Conservation (phyloP, 2,888 invertebrate species). For the Lottia scabra region DNA sequence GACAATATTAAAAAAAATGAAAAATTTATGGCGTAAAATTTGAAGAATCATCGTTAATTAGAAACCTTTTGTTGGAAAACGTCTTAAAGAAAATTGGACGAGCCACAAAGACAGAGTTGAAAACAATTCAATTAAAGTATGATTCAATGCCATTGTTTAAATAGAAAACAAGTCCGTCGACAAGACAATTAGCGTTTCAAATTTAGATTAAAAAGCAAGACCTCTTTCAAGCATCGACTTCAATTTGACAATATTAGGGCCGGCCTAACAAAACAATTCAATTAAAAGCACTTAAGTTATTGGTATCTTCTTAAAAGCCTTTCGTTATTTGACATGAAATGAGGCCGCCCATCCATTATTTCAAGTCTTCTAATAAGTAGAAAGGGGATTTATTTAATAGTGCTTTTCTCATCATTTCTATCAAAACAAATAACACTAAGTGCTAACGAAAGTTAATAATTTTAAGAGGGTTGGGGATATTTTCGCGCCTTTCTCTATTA, state of each 20-base stretch:
- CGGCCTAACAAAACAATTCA: not conserved
- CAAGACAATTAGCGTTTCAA: not conserved
- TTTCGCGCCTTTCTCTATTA: no score
- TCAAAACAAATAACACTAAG: not conserved
- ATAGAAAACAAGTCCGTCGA: not conserved
- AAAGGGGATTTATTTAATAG: constrained; percentile 1
- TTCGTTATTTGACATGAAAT: not conserved
- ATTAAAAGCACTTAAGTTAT: constrained; percentile 3
- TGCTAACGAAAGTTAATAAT: not conserved
- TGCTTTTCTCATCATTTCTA: not conserved
- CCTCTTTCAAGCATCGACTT: not conserved
- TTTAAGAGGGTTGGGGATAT: not conserved
- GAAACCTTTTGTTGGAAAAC: not conserved
- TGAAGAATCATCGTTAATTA: no score
- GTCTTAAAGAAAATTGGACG: not conserved
- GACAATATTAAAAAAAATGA: no score
- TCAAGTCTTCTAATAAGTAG: not conserved
- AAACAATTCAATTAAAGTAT: not conserved
- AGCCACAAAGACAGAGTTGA: not conserved
- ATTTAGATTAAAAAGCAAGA: not conserved
- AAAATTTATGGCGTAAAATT: no score
- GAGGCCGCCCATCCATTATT: not conserved
- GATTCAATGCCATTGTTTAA: not conserved
- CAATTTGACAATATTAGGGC: constrained; percentile 1
- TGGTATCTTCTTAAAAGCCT: constrained; percentile 1